These are phyloP conservation scores for Aldrovandia affinis DNA, from an alignment of 2,797 vertebrate species.

Conservation along the genomic window DNA sequence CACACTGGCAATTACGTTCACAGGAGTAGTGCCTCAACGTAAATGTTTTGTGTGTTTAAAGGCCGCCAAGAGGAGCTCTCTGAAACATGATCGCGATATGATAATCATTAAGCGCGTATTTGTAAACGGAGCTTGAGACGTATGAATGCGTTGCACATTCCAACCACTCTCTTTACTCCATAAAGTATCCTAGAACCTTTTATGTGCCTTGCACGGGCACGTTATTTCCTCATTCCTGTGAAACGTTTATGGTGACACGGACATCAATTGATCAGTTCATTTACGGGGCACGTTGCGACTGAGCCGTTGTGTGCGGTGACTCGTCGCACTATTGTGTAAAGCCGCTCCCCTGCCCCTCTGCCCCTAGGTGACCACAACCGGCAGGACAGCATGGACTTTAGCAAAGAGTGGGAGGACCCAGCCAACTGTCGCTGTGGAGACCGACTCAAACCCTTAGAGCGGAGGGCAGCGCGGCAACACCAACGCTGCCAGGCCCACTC, in stretches of 20 bases:
- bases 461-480: constrained; percentile 91
- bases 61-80: not conserved
- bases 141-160: too few species aligned
- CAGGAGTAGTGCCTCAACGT: not conserved
- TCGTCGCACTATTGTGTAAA: not conserved
- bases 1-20: not conserved
- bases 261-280: not conserved
- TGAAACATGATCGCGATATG: not conserved
- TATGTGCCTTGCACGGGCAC: not conserved
- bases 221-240: not conserved
- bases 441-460: constrained; percentile 90
- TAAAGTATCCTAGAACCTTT: not conserved
- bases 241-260: not conserved
- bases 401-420: constrained; percentile 94
- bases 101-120: not conserved
- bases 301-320: not conserved
- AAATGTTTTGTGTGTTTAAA: too few species aligned
- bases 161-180: not conserved
- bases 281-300: not conserved
- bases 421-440: constrained; percentile 91
- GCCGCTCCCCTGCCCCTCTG: not conserved
- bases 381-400: constrained; percentile 99
- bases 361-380: constrained; percentile 88
- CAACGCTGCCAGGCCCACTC: constrained; percentile 96
- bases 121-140: too few species aligned